These are phyloP conservation scores for Glaucopsyche alexis DNA, from an alignment of 2,888 invertebrate genomes.

Conservation along the genomic window DNA sequence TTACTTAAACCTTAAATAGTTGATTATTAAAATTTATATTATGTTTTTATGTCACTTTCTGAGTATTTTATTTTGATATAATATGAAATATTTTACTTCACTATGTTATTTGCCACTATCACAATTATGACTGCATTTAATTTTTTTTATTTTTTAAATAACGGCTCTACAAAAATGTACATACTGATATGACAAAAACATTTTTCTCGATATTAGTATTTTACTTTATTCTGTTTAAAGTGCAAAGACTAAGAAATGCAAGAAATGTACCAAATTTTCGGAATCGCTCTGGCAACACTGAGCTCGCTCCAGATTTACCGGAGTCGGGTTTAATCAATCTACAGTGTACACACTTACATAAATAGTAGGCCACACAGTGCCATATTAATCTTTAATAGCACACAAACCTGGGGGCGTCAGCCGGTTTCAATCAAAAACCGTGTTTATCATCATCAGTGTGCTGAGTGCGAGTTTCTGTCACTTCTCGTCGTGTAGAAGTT, in stretches of 20 bases:
- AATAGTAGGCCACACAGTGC: slow-evolving; percentile 18
- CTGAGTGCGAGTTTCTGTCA: no score
- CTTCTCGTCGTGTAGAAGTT: no score
- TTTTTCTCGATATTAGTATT: no score
- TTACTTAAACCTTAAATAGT: background rate
- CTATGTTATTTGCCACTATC: background rate
- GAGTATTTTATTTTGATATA: background rate
- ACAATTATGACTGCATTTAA: background rate
- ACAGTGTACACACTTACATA: slow-evolving; percentile 25
- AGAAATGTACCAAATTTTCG: background rate
- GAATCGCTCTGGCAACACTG: background rate
- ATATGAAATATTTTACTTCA: no score
- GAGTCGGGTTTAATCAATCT: slow-evolving; percentile 25
- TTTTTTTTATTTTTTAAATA: no score
- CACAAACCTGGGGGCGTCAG: slow-evolving; percentile 20
- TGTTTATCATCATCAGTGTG: background rate
- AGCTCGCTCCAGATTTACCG: slow-evolving; percentile 23
- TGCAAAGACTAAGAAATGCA: background rate
- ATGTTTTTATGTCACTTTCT: background rate
- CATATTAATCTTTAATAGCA: slow-evolving; percentile 19
- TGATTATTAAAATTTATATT: no score
- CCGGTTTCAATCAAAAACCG: slow-evolving; percentile 8
- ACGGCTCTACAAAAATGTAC: no score
- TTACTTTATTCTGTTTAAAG: no score
- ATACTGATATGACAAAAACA: no score